Evolutionary conservation across 2,888 invertebrate species (phyloP).

Genomic region (Trileptium ribeirensis): DNA sequence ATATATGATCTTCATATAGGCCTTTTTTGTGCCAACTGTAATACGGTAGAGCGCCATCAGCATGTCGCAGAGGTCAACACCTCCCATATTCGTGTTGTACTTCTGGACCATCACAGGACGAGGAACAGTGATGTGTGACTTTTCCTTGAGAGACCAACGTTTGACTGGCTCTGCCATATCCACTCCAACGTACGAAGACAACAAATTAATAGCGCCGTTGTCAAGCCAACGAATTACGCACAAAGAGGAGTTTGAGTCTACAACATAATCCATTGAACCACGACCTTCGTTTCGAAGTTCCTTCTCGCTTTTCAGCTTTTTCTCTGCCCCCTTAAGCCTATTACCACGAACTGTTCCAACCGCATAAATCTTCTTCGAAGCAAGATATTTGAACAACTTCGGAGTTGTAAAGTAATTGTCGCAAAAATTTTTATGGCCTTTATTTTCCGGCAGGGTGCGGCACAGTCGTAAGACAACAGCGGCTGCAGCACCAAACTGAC

Average conservation of each 20-base stretch:
- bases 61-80: conserved; percentile 46
- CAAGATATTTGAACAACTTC: no score
- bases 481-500: no score
- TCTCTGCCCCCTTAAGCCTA: background rate
- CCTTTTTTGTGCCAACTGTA: background rate
- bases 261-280: background rate
- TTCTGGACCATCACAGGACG: background rate
- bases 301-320: no score
- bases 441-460: no score
- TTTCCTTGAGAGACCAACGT: background rate
- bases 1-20: background rate
- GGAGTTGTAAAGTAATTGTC: background rate
- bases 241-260: background rate
- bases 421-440: background rate
- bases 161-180: background rate
- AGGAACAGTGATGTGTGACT: background rate
- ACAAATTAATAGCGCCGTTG: background rate
- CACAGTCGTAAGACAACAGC: no score
- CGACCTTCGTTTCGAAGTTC: background rate
- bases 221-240: background rate
- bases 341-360: background rate
- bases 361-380: no score
- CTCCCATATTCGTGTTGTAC: conserved; percentile 43
- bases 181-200: background rate
- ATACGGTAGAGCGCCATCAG: conserved; percentile 26